Conservation (phyloP, 2,888 invertebrate species). For the Rhingia rostrata region DNA sequence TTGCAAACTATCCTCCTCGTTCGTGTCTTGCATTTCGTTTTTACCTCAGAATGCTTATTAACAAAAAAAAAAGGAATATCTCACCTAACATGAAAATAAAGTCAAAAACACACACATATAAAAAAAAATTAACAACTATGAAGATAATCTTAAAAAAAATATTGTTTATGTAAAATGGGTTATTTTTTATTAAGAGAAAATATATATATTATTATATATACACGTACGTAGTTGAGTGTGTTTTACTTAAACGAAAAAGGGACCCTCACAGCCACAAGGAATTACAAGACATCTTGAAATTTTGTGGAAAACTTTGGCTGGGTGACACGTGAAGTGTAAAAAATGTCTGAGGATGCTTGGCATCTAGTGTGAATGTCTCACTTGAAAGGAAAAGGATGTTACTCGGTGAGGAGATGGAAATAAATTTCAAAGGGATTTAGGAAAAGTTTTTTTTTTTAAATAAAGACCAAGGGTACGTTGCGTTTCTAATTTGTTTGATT, state of each 20-base stretch:
- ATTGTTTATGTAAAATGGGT: constrained; percentile 71
- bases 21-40: constrained; percentile 67
- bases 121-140: too few species aligned
- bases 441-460: too few species aligned
- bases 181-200: constrained; percentile 73
- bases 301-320: background rate
- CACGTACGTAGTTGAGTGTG: constrained; percentile 25
- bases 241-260: background rate
- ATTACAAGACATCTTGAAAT: background rate
- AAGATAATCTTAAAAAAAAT: background rate
- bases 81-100: background rate
- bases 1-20: constrained; percentile 64
- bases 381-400: background rate
- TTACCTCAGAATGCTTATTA: constrained; percentile 65
- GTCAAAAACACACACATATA: background rate
- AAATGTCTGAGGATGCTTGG: constrained; percentile 31
- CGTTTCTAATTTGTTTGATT: too few species aligned
- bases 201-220: constrained; percentile 62
- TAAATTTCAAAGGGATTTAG: too few species aligned
- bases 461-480: too few species aligned
- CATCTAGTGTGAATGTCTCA: background rate
- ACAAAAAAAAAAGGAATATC: constrained; percentile 21
- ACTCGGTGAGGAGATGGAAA: too few species aligned
- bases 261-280: background rate
- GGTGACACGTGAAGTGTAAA: constrained; percentile 16